phyloP scores from a whole-genome alignment of 2,888 invertebrate species.

The Mythimna vitellina region DNA sequence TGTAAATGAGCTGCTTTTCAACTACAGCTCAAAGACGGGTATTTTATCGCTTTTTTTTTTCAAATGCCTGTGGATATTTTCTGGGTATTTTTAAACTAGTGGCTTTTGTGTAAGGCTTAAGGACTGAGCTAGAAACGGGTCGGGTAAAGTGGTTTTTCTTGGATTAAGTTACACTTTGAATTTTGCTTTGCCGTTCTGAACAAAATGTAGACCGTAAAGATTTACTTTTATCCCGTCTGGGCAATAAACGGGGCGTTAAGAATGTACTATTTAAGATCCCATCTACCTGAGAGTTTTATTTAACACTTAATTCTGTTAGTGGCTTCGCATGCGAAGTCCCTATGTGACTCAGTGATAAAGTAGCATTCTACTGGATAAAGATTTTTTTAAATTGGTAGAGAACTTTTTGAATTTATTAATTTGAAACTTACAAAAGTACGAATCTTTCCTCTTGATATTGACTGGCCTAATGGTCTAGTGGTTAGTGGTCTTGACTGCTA shows the following conservation, averaged over 20 bases:
- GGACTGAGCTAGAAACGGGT: slow-evolving; percentile 22
- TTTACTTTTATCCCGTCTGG: not conserved
- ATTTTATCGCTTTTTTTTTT: slow-evolving; percentile 24
- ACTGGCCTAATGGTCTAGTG: too few relatives aligned
- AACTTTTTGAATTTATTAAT: too few relatives aligned
- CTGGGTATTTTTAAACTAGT: slow-evolving; percentile 16
- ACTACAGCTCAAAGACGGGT: not conserved
- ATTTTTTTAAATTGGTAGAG: too few relatives aligned
- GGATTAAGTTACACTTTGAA: slow-evolving; percentile 22
- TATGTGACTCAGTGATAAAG: too few relatives aligned
- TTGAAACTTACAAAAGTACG: too few relatives aligned
- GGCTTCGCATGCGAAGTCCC: too few relatives aligned
- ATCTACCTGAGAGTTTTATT: not conserved
- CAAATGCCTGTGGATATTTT: slow-evolving; percentile 33
- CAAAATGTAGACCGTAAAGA: slow-evolving; percentile 5
- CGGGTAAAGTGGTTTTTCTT: slow-evolving; percentile 18
- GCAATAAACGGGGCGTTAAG: not conserved
- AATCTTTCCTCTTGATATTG: too few relatives aligned
- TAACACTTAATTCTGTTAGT: too few relatives aligned
- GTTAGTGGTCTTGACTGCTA: too few relatives aligned
- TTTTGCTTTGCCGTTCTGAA: slow-evolving; percentile 11
- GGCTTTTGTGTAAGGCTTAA: slow-evolving; percentile 29
- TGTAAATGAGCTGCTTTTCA: slow-evolving; percentile 3
- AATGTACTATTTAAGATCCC: not conserved
- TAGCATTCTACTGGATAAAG: too few relatives aligned